Conservation (phyloP, 2,113 vertebrate genomes). For the Pangasianodon gigas region DNA sequence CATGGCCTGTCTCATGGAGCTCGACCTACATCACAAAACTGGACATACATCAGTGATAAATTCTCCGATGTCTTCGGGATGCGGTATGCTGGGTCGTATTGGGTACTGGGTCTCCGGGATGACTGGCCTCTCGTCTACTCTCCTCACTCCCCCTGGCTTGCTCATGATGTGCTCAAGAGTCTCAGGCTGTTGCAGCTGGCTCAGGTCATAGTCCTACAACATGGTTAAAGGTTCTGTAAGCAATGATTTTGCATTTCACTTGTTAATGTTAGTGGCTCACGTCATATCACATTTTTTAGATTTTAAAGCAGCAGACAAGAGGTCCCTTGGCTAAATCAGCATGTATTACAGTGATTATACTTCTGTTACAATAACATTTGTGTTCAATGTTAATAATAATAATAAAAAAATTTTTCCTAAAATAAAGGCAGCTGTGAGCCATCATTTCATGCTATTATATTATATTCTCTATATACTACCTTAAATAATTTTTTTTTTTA, state of each 20-base stretch:
- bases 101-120: conserved; percentile 95
- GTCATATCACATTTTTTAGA: neutral
- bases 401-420: neutral
- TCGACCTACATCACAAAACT: neutral
- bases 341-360: conserved; percentile 12
- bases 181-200: conserved; percentile 96
- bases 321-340: no score
- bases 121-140: conserved; percentile 94
- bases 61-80: conserved; percentile 96
- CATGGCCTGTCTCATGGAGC: neutral
- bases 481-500: neutral
- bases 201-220: conserved; percentile 79
- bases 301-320: neutral
- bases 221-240: conserved; percentile 25
- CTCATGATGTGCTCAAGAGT: conserved; percentile 90
- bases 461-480: neutral
- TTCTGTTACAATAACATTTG: neutral
- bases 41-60: conserved; percentile 92
- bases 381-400: neutral
- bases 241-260: neutral
- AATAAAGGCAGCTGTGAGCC: neutral
- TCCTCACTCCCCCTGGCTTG: conserved; percentile 86
- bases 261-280: neutral
- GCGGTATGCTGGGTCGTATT: conserved; percentile 86
- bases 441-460: neutral